Evolutionary conservation across 2,797 vertebrate species (phyloP).

Genomic region (Megalops cyprinoides): DNA sequence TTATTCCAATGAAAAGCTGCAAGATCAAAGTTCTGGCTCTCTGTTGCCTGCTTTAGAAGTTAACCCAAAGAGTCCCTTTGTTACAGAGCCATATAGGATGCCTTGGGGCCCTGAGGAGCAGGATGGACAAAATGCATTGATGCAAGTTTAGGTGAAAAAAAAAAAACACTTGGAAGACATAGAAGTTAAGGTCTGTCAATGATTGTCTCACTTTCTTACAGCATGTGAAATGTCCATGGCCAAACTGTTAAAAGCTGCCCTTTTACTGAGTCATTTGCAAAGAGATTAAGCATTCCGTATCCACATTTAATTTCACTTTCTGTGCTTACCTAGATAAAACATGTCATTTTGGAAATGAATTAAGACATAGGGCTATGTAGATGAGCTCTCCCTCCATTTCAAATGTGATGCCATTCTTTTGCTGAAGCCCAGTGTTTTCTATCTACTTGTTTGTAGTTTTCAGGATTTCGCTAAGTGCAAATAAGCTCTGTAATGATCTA

Average conservation of each 20-base stretch:
- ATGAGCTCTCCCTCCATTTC: neutral
- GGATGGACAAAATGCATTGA: too few species aligned
- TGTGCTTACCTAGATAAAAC: neutral
- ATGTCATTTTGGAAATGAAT: neutral
- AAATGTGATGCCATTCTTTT: neutral
- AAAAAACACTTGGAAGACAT: too few species aligned
- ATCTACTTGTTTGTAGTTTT: constrained; percentile 8
- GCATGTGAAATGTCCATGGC: neutral
- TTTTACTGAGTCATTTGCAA: neutral
- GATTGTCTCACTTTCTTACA: too few species aligned
- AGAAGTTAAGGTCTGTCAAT: too few species aligned
- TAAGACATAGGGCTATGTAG: neutral
- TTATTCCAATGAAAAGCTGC: constrained; percentile 57
- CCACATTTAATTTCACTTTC: neutral
- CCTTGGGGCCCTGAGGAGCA: neutral
- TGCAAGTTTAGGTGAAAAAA: too few species aligned
- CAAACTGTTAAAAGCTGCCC: neutral
- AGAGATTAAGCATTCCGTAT: neutral
- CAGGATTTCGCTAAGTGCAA: constrained; percentile 20
- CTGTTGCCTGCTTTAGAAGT: constrained; percentile 46
- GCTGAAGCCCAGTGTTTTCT: neutral
- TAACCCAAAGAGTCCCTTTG: constrained; percentile 18
- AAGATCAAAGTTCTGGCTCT: constrained; percentile 40
- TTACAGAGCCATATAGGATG: neutral
- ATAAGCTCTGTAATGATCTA: constrained; percentile 20